Percentiles rank a stretch among this genome's conserved stretches.
Conservation (phyloP, 2,797 vertebrate species). For the Girardinus metallicus region DNA sequence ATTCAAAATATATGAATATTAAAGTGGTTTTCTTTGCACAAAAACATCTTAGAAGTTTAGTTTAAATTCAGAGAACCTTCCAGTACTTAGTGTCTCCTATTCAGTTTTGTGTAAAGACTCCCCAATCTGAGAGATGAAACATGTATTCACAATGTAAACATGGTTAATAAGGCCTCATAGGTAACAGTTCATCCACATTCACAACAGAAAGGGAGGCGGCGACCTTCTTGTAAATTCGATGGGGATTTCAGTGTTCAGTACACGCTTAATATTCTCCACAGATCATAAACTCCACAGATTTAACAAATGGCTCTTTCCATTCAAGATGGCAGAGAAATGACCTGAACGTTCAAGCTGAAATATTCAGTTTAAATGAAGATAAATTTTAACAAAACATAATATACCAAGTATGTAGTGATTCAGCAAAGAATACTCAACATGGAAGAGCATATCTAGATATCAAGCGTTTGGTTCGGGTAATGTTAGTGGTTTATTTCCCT, state of each 20-base stretch:
- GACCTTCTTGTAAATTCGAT: neutral
- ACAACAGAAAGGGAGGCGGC: conserved; percentile 9
- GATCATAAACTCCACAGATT: conserved; percentile 20
- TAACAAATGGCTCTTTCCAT: conserved; percentile 33
- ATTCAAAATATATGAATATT: conserved; percentile 64
- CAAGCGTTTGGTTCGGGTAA: conserved; percentile 11
- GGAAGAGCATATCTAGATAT: conserved; percentile 1
- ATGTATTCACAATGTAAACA: conserved; percentile 31
- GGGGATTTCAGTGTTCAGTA: conserved; percentile 11
- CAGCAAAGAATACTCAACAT: neutral
- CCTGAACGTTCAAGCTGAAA: conserved; percentile 7
- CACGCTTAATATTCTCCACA: conserved; percentile 17
- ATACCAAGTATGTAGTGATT: neutral
- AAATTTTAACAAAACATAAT: conserved; percentile 9
- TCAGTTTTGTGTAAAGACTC: conserved; percentile 6
- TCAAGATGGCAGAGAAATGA: conserved; percentile 10
- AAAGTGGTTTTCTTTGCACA: conserved; percentile 38
- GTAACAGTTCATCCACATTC: conserved; percentile 16
- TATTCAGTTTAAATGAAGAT: neutral
- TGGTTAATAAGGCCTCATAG: neutral
- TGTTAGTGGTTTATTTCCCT: conserved; percentile 30
- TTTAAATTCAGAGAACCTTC: conserved; percentile 20
- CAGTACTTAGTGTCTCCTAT: conserved; percentile 10
- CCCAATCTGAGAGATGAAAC: conserved; percentile 6
- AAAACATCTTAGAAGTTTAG: conserved; percentile 24